Evolutionary conservation across 2,113 vertebrate species (phyloP), one percentile per base, ranked within the genome.

Genomic region (Zapornia atra): DNA sequence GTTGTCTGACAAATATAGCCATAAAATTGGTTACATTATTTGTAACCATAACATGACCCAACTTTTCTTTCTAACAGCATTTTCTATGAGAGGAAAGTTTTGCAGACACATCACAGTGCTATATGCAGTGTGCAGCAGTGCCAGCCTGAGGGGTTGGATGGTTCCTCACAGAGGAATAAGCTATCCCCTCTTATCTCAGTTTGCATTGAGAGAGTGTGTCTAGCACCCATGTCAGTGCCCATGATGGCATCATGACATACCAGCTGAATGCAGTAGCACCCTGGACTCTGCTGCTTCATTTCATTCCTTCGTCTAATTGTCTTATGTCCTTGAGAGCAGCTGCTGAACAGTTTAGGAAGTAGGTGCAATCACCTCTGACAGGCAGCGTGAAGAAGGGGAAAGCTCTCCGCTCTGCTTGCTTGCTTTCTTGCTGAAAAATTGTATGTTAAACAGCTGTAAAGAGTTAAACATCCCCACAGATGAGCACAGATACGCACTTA

Each of bases 381-480:
- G 34, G 38, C 71, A 82, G 50, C 0, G 0, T 16, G 12, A 70
- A 46, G 42, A 66, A 33, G 46, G 44, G 63, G 19, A 83, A 36
- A 68, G 42, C 68, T 93, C 20, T 18, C 44, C 9, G 44, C 44
- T 71, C 18, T 38, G 1, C 1, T 51, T 78, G 56, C 46, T 73
- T 80, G 9, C 42, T 68, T 80, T 8, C 46, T 68, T 81, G 33
- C n/a, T 71, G 82, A 86, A 84, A 88, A 75, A 63, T 56, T 17
- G 6, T 12, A 3, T 17, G 40, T 29, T 78, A 51, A 0, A 0
- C 31, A 40, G 4, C 40, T 77, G 15, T 61, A 50, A 68, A 57
- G 86, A 64, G 76, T 88, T 90, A 72, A 94, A 90, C 31, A 56
- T 71, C 64, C n/a, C 42, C 42, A 73, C 68, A 68, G 51, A 50